Evolutionary conservation across 2,888 invertebrate species (phyloP).

Genomic region (Ochropacha duplaris): DNA sequence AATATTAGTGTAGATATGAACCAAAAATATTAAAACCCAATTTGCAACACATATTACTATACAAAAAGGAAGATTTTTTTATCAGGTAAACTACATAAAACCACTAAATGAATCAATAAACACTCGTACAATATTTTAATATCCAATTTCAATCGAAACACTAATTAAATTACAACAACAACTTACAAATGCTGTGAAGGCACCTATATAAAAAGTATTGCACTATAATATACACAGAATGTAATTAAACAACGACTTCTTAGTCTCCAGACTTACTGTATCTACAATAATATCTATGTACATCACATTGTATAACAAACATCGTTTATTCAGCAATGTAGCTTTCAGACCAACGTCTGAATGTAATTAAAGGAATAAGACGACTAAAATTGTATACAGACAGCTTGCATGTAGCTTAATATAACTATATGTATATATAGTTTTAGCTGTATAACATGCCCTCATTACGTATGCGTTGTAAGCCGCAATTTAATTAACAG

Average conservation of each 20-base stretch:
- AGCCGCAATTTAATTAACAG: background rate
- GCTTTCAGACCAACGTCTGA: background rate
- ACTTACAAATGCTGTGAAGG: background rate
- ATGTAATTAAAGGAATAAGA: conserved; percentile 5
- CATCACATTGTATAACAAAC: too few species aligned
- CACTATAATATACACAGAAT: background rate
- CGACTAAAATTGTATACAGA: conserved; percentile 2
- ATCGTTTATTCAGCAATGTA: background rate
- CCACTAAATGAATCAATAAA: too few species aligned
- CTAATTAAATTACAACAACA: background rate
- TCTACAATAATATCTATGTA: too few species aligned
- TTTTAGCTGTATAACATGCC: conserved; percentile 1
- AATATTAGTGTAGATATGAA: too few species aligned
- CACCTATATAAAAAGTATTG: background rate
- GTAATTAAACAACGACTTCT: background rate
- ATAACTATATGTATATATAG: background rate
- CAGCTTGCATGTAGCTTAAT: conserved; percentile 2
- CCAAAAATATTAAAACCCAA: too few species aligned
- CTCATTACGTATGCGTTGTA: background rate
- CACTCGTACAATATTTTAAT: too few species aligned
- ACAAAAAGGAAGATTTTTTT: too few species aligned
- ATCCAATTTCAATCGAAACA: too few species aligned
- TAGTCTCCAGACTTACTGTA: background rate
- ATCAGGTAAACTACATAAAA: too few species aligned
- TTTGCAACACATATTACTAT: too few species aligned